Evolutionary conservation across 2,797 vertebrate genomes (phyloP).

Genomic region (Hybognathus amarus): DNA sequence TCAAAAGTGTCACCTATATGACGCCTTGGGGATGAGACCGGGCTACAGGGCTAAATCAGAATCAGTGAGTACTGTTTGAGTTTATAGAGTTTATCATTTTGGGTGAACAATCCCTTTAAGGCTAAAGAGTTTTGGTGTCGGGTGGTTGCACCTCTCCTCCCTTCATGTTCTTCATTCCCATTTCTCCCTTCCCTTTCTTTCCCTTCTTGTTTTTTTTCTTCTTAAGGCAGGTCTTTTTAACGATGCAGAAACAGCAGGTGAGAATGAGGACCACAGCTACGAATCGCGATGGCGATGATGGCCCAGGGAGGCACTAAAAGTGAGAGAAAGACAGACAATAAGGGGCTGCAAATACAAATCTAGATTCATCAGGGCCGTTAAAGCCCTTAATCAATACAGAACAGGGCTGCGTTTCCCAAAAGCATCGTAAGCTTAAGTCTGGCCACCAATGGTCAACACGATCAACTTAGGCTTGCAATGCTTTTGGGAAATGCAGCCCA

Average conservation of each 20-base stretch:
- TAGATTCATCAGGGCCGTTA: conserved; percentile 64
- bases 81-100: background rate
- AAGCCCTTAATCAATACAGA: conserved; percentile 71
- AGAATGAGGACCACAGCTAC: conserved; percentile 91
- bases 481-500: no score
- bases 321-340: conserved; percentile 66
- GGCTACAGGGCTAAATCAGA: background rate
- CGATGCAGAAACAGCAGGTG: conserved; percentile 97
- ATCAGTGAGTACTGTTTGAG: background rate
- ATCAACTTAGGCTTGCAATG: no score
- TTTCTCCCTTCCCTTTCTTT: conserved; percentile 93
- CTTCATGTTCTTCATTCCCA: conserved; percentile 84
- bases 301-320: conserved; percentile 92
- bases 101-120: background rate
- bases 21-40: no score
- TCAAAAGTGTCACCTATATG: no score
- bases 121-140: background rate
- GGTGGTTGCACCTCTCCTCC: conserved; percentile 79
- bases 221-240: conserved; percentile 98
- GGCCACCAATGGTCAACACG: no score
- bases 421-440: no score
- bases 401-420: conserved; percentile 56
- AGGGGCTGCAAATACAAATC: conserved; percentile 49
- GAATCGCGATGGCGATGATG: conserved; percentile 91
- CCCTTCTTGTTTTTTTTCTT: conserved; percentile 99